Evolutionary conservation across 2,888 invertebrate species (phyloP).

Genomic region (Scaptomyza flava): DNA sequence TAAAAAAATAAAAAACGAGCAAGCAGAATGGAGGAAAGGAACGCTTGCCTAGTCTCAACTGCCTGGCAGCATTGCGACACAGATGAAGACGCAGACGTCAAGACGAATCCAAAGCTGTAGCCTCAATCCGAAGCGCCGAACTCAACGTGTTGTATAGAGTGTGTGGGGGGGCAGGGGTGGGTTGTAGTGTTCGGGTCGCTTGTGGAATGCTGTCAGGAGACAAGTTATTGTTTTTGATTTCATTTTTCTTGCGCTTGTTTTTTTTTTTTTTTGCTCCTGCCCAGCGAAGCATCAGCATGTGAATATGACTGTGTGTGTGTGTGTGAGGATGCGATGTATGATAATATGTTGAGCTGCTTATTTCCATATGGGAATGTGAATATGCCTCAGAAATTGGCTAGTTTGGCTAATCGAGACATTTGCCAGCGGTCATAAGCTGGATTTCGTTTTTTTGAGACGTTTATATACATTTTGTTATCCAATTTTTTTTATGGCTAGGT

Average conservation of each 20-base stretch:
- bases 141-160: constrained; percentile 22
- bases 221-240: constrained; percentile 81
- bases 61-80: constrained; percentile 27
- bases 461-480: constrained; percentile 38
- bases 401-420: constrained; percentile 76
- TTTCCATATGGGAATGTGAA: constrained; percentile 66
- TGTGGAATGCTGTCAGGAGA: constrained; percentile 77
- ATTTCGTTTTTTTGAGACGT: constrained; percentile 34
- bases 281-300: constrained; percentile 49
- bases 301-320: constrained; percentile 24
- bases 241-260: constrained; percentile 70
- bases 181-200: constrained; percentile 51
- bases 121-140: constrained; percentile 36
- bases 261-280: constrained; percentile 26
- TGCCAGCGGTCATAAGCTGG: constrained; percentile 61
- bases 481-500: constrained; percentile 38
- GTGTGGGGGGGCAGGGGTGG: constrained; percentile 46
- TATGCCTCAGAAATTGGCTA: constrained; percentile 64
- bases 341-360: constrained; percentile 55
- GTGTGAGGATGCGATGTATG: constrained; percentile 11
- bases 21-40: constrained; percentile 9
- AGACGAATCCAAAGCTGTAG: constrained; percentile 53
- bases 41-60: constrained; percentile 1
- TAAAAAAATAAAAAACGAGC: constrained; percentile 2
- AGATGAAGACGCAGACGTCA: constrained; percentile 66